A percentile compares a stretch with the other conserved stretches of the same genome.
These are phyloP conservation scores for Baccha elongata DNA, from an alignment of 2,888 invertebrate genomes.

Conservation along the genomic window DNA sequence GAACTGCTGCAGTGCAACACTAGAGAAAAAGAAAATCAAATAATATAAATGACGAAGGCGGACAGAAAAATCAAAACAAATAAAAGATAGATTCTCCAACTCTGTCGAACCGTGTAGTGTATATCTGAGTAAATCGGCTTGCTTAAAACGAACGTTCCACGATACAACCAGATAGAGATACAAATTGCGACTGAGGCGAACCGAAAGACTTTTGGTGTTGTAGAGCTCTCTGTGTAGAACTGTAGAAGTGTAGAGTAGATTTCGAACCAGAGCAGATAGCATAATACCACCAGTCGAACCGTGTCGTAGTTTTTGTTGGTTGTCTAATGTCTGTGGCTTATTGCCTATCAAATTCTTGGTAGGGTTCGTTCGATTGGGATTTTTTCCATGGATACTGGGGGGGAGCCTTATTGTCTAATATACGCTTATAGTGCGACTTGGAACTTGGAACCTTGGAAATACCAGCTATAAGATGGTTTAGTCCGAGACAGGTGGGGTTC, in stretches of 20 bases:
- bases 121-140: background rate
- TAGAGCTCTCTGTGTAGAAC: slow-evolving; percentile 9
- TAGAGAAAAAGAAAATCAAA: slow-evolving; percentile 3
- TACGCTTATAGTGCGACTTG: background rate
- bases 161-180: slow-evolving; percentile 71
- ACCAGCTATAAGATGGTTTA: background rate
- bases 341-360: slow-evolving; percentile 22
- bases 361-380: background rate
- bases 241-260: background rate
- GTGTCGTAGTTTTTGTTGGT: background rate
- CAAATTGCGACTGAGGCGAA: slow-evolving; percentile 60
- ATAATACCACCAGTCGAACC: slow-evolving; percentile 17
- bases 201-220: background rate
- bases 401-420: background rate
- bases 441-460: too few species aligned
- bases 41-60: background rate
- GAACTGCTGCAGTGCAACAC: slow-evolving; percentile 34
- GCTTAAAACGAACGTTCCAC: slow-evolving; percentile 9
- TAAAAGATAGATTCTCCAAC: slow-evolving; percentile 26
- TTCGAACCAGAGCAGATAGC: background rate
- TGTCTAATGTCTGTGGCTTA: too few species aligned
- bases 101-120: slow-evolving; percentile 47
- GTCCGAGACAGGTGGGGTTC: slow-evolving; percentile 9
- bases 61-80: slow-evolving; percentile 30
- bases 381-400: background rate